These are phyloP conservation scores for Podarcis raffonei DNA, from an alignment of 2,113 vertebrate genomes.

Conservation along the genomic window DNA sequence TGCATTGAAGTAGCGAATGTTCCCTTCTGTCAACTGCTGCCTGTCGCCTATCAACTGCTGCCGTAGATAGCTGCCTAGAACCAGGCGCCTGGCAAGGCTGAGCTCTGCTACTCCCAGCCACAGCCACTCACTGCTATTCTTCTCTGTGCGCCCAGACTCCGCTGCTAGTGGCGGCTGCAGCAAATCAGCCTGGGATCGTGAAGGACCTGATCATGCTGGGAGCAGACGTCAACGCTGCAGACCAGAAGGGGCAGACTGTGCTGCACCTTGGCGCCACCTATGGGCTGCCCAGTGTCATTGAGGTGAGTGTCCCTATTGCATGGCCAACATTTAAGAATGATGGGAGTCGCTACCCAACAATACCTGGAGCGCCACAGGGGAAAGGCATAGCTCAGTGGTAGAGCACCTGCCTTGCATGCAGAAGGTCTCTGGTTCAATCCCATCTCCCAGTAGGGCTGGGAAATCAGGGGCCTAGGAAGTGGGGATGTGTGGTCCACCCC, in stretches of 20 bases:
- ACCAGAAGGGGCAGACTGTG: slow-evolving; percentile 86
- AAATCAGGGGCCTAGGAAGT: no score
- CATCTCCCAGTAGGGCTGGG: no score
- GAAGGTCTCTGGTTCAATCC: no score
- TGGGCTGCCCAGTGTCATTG: slow-evolving; percentile 81
- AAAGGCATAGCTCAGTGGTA: no score
- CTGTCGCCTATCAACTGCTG: not conserved
- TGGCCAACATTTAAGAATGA: no score
- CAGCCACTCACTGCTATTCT: not conserved
- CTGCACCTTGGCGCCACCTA: slow-evolving; percentile 87
- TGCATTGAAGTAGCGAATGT: no score
- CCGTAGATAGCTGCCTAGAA: not conserved
- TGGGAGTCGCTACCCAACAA: not conserved
- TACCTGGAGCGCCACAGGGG: not conserved
- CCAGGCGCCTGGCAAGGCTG: not conserved
- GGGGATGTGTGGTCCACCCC: no score
- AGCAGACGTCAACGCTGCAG: slow-evolving; percentile 82
- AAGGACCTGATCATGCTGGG: slow-evolving; percentile 84
- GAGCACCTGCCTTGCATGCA: no score
- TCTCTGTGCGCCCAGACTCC: slow-evolving; percentile 77
- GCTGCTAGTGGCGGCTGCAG: slow-evolving; percentile 86
- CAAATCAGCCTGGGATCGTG: slow-evolving; percentile 87
- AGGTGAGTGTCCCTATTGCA: slow-evolving; percentile 68
- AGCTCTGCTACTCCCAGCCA: not conserved
- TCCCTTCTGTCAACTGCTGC: not conserved